Base-by-base conservation (phyloP, 2,888 invertebrate genomes). In the Teleiodes luculella region DNA sequence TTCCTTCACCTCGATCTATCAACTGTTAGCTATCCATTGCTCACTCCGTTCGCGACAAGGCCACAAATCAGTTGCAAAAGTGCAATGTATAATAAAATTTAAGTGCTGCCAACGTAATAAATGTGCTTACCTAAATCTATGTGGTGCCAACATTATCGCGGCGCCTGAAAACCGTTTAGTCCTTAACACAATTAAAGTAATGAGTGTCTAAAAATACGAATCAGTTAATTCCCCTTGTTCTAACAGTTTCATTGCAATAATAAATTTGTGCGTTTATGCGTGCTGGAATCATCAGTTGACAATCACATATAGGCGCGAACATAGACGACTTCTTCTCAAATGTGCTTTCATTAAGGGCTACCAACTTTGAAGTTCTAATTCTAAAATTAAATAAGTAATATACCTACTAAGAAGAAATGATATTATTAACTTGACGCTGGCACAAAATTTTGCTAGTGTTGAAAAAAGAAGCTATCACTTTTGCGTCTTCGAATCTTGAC, bases 161-260 rank as follows among this genome's bases (percentile, higher is more conserved):
- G 54, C 54, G 54, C 49, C 53, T 47, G 53, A 47, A 47, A 53
- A 41, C 33, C 41, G 43, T 37, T 49, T 66, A 72, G 78, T 76
- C 77, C 78, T 81, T 78, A 80, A 72, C 78, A 82, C 81, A 83
- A 81, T 84, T 82, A 81, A 66, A 76, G 71, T 76, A 80, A 78
- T 75, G 75, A 78, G 64, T 67, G 64, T 63, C 71, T 80, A 78
- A 77, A 43, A 84, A 83, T 83, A 83, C 83, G 73, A 78, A 63
- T 56, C 61, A 68, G 70, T 62, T 80, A 77, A 82, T 83, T 82
- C 76, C 51, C 55, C 55, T 56, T 56, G 56, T 56, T 62, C 63
- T 58, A 62, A 60, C 60, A 57, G 60, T 60, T 62, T 66, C 59
- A 62, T 80, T 68, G 74, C 83, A 74, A 80, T 78, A 63, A 64